Percentiles rank a stretch among this genome's conserved stretches.
phyloP scores from a whole-genome alignment of 1,140 invertebrate species.

The Drosophila bipectinata region DNA sequence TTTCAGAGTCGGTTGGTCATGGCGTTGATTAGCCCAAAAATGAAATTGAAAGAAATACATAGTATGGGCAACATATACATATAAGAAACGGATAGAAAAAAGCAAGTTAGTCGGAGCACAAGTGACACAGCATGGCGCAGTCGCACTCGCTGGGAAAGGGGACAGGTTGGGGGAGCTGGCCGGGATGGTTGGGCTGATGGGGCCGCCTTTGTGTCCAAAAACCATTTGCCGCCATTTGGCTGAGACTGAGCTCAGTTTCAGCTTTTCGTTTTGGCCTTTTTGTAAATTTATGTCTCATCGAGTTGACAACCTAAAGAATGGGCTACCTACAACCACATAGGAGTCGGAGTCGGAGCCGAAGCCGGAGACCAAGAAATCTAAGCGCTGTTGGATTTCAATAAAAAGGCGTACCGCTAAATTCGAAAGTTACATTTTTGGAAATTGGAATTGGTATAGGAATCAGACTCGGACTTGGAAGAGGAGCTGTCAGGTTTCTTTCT shows the following conservation, averaged over 20 bases:
- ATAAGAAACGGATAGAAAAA: constrained; percentile 24
- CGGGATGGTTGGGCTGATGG: not conserved
- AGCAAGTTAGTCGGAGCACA: constrained; percentile 57
- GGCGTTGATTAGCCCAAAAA: constrained; percentile 71
- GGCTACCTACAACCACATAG: constrained; percentile 53
- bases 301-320: constrained; percentile 82
- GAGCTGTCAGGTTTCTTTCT: constrained; percentile 76
- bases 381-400: constrained; percentile 59
- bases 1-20: constrained; percentile 60
- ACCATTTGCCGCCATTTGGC: constrained; percentile 73
- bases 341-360: not conserved
- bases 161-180: constrained; percentile 2
- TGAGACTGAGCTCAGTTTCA: constrained; percentile 53
- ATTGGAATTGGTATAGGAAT: constrained; percentile 27
- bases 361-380: constrained; percentile 37
- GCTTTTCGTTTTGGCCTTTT: constrained; percentile 69
- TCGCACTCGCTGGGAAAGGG: constrained; percentile 23
- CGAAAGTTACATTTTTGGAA: constrained; percentile 83
- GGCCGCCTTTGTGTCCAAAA: constrained; percentile 64
- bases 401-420: constrained; percentile 82
- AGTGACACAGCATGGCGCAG: constrained; percentile 78
- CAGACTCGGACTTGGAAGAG: constrained; percentile 15
- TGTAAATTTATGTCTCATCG: constrained; percentile 81
- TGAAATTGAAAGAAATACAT: constrained; percentile 16
- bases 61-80: constrained; percentile 14